phyloP scores from a whole-genome alignment of 2,888 invertebrate species.

The Rhingia rostrata region DNA sequence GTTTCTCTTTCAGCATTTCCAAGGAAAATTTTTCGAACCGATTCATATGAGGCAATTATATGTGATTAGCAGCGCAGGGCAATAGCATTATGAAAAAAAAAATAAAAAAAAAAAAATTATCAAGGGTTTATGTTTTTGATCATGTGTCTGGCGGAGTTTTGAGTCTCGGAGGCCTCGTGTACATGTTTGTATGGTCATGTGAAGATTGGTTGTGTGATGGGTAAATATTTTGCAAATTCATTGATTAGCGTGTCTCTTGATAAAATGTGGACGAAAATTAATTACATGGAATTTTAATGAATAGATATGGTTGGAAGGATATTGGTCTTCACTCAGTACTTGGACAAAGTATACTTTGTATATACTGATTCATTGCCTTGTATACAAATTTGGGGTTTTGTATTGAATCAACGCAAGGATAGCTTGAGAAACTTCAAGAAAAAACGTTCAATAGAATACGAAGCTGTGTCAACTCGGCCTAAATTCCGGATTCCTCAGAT shows the following conservation, averaged over 20 bases:
- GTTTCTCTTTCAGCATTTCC: slow-evolving; percentile 44
- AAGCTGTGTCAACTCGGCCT: too few relatives aligned
- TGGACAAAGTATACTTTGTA: too few relatives aligned
- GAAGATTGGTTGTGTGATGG: not conserved
- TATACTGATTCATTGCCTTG: too few relatives aligned
- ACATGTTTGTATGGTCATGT: not conserved
- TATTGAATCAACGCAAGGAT: too few relatives aligned
- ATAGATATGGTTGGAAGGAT: not conserved
- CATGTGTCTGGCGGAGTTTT: slow-evolving; percentile 22
- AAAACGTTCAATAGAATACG: too few relatives aligned
- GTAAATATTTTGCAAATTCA: not conserved
- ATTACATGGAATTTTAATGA: not conserved
- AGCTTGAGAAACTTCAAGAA: too few relatives aligned
- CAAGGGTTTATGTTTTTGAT: slow-evolving; percentile 34
- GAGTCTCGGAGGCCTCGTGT: not conserved
- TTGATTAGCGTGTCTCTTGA: slow-evolving; percentile 9
- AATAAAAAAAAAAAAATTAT: slow-evolving; percentile 25
- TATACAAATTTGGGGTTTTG: too few relatives aligned
- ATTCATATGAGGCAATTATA: slow-evolving; percentile 61
- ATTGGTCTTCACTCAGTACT: too few relatives aligned
- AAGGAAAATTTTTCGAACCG: slow-evolving; percentile 57
- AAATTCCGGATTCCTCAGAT: too few relatives aligned
- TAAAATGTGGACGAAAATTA: not conserved
- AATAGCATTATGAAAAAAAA: slow-evolving; percentile 25
- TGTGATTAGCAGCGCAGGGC: slow-evolving; percentile 58